A percentile compares a stretch with the other conserved stretches of the same genome.
phyloP scores from a whole-genome alignment of 2,888 invertebrate species.

The Spisula solida region DNA sequence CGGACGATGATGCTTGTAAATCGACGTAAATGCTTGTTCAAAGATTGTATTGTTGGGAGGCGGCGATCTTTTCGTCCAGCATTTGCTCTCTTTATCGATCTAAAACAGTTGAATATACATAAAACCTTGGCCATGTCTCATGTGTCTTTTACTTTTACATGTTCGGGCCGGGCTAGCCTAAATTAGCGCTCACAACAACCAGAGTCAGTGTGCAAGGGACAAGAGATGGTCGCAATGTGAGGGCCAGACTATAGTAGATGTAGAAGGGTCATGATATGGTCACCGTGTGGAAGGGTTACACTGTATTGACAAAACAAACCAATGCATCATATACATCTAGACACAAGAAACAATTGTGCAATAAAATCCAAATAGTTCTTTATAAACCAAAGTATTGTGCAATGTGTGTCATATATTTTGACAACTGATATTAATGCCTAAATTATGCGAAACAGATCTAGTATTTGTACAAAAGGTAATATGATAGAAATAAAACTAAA shows the following conservation, averaged over 20 bases:
- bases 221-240: not conserved
- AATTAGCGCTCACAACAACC: too few species aligned
- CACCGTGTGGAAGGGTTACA: not conserved
- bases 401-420: too few species aligned
- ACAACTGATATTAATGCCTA: too few species aligned
- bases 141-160: not conserved
- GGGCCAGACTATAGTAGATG: not conserved
- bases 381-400: not conserved
- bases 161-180: too few species aligned
- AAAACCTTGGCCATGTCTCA: not conserved
- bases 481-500: too few species aligned
- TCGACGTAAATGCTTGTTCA: conserved; percentile 42
- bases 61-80: not conserved
- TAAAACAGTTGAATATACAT: not conserved
- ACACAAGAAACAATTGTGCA: not conserved
- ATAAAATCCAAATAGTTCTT: not conserved
- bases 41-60: conserved; percentile 48
- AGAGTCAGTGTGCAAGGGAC: too few species aligned
- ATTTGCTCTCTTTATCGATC: not conserved
- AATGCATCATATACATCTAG: not conserved
- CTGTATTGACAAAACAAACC: not conserved
- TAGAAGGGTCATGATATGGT: not conserved
- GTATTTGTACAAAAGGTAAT: too few species aligned
- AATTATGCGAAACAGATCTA: too few species aligned
- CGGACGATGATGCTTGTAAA: not conserved